Evolutionary conservation across 2,888 invertebrate genomes (phyloP).

Genomic region (Pomacea canaliculata): DNA sequence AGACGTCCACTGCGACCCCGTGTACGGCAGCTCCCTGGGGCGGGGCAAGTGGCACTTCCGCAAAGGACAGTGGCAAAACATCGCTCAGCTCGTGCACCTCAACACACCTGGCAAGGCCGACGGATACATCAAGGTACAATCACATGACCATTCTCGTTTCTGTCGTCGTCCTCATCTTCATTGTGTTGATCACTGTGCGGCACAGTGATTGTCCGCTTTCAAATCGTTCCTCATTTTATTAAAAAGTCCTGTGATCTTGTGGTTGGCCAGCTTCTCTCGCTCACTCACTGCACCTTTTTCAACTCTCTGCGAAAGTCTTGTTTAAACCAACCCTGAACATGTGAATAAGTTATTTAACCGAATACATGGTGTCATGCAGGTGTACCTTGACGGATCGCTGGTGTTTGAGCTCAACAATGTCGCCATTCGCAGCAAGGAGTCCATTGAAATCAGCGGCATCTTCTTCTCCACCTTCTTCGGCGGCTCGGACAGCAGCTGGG

Average conservation of each 20-base stretch:
- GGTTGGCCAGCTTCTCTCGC: too few relatives aligned
- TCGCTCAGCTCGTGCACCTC: conserved; percentile 45
- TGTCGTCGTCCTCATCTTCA: background rate
- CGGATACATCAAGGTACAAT: conserved; percentile 44
- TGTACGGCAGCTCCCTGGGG: conserved; percentile 32
- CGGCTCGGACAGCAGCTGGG: conserved; percentile 42
- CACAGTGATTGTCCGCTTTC: too few relatives aligned
- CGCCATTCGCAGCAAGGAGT: conserved; percentile 36
- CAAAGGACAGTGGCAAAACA: conserved; percentile 39
- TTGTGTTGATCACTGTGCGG: too few relatives aligned
- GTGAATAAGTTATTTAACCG: too few relatives aligned
- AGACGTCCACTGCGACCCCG: conserved; percentile 14
- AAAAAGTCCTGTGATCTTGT: too few relatives aligned
- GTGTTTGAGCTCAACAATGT: conserved; percentile 37
- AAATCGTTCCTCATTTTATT: too few relatives aligned
- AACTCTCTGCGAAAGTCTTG: too few relatives aligned
- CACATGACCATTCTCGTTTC: conserved; percentile 10
- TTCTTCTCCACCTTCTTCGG: conserved; percentile 58
- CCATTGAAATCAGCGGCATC: conserved; percentile 43
- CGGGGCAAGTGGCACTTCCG: conserved; percentile 34
- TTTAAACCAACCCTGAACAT: too few relatives aligned
- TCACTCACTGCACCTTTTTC: too few relatives aligned
- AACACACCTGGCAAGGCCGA: conserved; percentile 37
- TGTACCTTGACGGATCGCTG: background rate
- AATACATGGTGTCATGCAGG: too few relatives aligned